These are phyloP conservation scores for Rhamnusium bicolor DNA, from an alignment of 2,888 invertebrate species.

Conservation along the genomic window DNA sequence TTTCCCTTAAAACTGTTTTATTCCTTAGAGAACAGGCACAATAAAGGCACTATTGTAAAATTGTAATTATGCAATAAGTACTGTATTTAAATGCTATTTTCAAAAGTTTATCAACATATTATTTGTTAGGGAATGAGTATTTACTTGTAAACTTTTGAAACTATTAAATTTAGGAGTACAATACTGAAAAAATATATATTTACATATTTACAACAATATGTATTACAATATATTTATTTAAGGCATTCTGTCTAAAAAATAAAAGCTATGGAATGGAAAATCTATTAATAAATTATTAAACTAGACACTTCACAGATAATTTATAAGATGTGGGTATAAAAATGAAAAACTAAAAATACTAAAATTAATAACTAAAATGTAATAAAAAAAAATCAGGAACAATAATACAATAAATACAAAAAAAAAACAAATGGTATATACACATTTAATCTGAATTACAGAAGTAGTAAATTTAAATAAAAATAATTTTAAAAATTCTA, in stretches of 20 bases:
- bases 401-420: conserved; percentile 70
- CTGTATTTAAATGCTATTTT: conserved; percentile 49
- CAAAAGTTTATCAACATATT: conserved; percentile 33
- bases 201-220: conserved; percentile 67
- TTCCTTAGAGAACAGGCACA: conserved; percentile 57
- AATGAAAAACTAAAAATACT: conserved; percentile 38
- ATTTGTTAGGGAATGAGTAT: conserved; percentile 41
- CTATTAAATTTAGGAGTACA: conserved; percentile 44
- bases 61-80: conserved; percentile 62
- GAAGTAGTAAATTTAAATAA: conserved; percentile 63
- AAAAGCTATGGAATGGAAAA: conserved; percentile 41
- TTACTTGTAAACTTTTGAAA: conserved; percentile 49
- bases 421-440: conserved; percentile 65
- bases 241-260: conserved; percentile 37
- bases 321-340: conserved; percentile 35
- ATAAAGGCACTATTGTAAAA: conserved; percentile 67
- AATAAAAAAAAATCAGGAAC: conserved; percentile 68
- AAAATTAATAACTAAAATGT: conserved; percentile 49
- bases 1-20: conserved; percentile 39
- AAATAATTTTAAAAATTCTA: conserved; percentile 67
- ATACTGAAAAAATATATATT: conserved; percentile 59
- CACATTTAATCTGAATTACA: conserved; percentile 62
- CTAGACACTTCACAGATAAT: conserved; percentile 53
- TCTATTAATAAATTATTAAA: conserved; percentile 55
- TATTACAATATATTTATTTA: conserved; percentile 35